These are phyloP conservation scores for Iselma pallidipennis DNA, from an alignment of 2,888 invertebrate species.

Conservation along the genomic window DNA sequence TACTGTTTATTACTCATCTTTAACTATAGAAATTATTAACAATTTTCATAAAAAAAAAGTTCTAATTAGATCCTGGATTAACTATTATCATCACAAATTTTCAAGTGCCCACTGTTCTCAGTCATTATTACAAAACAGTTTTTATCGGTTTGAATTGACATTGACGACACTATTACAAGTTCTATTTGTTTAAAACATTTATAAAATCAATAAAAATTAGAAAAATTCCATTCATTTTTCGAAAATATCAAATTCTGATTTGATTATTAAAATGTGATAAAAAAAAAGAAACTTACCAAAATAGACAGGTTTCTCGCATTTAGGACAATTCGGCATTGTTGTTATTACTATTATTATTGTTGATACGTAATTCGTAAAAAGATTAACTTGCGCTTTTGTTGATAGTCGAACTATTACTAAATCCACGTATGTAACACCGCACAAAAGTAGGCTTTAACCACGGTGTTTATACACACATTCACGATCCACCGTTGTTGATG, in stretches of 20 bases:
- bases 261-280: no score
- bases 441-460: background rate
- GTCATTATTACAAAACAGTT: no score
- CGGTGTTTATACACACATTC: background rate
- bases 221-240: no score
- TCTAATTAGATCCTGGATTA: no score
- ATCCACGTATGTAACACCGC: background rate
- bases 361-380: background rate
- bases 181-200: no score
- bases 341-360: background rate
- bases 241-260: no score
- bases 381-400: background rate
- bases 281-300: slow-evolving; percentile 57
- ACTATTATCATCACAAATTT: no score
- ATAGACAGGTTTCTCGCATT: slow-evolving; percentile 65
- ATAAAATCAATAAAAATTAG: no score
- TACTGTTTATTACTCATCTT: background rate
- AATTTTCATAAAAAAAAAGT: no score
- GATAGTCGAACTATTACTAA: background rate
- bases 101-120: no score
- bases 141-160: no score
- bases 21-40: background rate
- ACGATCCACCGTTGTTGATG: background rate
- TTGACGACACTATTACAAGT: no score
- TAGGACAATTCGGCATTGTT: slow-evolving; percentile 63